phyloP scores from a whole-genome alignment of 2,797 vertebrate genomes.

The Columba guinea region DNA sequence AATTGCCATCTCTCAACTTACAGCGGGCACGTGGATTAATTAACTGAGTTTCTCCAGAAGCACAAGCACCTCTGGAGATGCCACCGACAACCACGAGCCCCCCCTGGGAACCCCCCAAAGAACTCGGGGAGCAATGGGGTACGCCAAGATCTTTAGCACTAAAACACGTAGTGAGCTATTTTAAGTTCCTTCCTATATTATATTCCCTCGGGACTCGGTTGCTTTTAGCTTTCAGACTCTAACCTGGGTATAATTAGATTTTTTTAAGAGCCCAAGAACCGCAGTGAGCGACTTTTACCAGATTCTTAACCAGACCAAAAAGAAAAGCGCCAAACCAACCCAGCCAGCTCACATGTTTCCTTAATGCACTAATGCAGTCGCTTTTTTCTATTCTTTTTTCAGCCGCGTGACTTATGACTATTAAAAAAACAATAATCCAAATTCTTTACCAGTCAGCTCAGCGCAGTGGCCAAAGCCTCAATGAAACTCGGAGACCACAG shows the following conservation, averaged over 20 bases:
- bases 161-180: not conserved
- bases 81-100: not conserved
- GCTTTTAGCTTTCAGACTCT: conserved; percentile 6
- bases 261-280: not conserved
- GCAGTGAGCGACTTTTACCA: not conserved
- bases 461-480: not conserved
- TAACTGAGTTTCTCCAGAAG: not conserved
- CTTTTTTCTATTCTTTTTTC: not conserved
- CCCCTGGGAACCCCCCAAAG: not conserved
- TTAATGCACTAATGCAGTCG: not conserved
- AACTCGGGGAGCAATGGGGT: not conserved
- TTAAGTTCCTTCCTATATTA: not conserved
- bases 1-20: not conserved
- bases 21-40: not conserved
- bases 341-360: not conserved
- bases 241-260: not conserved
- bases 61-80: not conserved
- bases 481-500: not conserved
- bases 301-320: not conserved
- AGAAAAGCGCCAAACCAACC: not conserved
- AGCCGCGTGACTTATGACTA: not conserved
- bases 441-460: not conserved
- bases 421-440: not conserved
- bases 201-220: not conserved
- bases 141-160: not conserved